Conservation (phyloP, 2,888 invertebrate species). For the Eupithecia exiguata region DNA sequence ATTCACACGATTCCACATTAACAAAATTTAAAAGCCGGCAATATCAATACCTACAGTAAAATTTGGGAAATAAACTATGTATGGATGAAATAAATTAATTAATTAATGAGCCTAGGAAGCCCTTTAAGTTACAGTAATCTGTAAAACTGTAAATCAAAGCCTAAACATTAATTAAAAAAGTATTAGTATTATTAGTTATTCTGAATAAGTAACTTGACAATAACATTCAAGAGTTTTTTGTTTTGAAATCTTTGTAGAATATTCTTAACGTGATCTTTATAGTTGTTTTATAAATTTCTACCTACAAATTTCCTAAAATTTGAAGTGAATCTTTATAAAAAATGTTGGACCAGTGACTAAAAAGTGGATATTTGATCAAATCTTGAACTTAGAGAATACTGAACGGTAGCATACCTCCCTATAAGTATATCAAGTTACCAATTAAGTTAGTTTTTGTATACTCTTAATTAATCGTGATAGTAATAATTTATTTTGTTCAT, state of each 20-base stretch:
- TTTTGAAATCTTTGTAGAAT: not conserved
- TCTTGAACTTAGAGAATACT: not conserved
- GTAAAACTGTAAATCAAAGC: not conserved
- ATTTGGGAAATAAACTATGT: not conserved
- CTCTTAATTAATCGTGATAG: conserved; percentile 4
- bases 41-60: not conserved
- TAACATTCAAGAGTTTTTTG: not conserved
- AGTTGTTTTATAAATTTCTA: not conserved
- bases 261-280: not conserved
- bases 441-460: not conserved
- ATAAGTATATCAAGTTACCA: not conserved
- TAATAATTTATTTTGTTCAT: conserved; percentile 7
- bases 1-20: not conserved
- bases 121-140: not conserved
- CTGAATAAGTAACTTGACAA: not conserved
- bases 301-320: not conserved
- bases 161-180: not conserved
- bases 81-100: not conserved
- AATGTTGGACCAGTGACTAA: not conserved
- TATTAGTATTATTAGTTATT: conserved; percentile 1
- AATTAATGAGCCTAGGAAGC: not conserved
- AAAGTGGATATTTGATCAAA: not conserved
- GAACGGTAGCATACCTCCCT: not conserved
- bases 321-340: not conserved
- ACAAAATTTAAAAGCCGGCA: not conserved